Percentiles rank a stretch among this genome's conserved stretches.
Evolutionary conservation across 2,888 invertebrate species (phyloP).

Genomic region (Salticus scenicus): DNA sequence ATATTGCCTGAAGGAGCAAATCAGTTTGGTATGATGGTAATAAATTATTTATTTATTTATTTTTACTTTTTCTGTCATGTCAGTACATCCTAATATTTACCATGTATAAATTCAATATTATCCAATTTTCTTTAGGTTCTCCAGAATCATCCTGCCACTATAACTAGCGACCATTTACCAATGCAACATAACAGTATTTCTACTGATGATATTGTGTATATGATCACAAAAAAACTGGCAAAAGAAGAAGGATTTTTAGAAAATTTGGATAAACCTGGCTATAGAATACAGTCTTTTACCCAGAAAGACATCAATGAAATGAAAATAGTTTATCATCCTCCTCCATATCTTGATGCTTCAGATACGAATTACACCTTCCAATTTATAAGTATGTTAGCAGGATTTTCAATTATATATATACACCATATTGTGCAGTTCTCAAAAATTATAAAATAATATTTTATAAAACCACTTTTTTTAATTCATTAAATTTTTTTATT

Average conservation of each 20-base stretch:
- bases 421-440: too few relatives aligned
- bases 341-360: slow-evolving; percentile 29
- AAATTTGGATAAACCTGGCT: slow-evolving; percentile 44
- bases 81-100: neutral
- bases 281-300: slow-evolving; percentile 48
- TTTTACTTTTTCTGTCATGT: neutral
- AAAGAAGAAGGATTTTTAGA: slow-evolving; percentile 55
- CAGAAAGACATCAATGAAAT: slow-evolving; percentile 51
- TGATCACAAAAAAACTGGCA: slow-evolving; percentile 45
- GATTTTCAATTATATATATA: too few relatives aligned
- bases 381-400: slow-evolving; percentile 38
- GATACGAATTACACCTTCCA: slow-evolving; percentile 56
- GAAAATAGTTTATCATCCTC: slow-evolving; percentile 61
- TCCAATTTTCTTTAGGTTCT: slow-evolving; percentile 29
- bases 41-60: neutral
- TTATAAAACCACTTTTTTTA: too few relatives aligned
- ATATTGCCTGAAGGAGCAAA: neutral
- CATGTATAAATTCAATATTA: neutral
- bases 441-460: too few relatives aligned
- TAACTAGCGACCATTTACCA: slow-evolving; percentile 37
- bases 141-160: slow-evolving; percentile 56
- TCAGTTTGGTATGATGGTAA: slow-evolving; percentile 58
- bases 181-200: slow-evolving; percentile 22
- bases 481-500: too few relatives aligned
- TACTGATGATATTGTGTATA: slow-evolving; percentile 39